Percentiles rank a stretch among this genome's conserved stretches.
phyloP scores from a whole-genome alignment of 2,797 vertebrate species.

The Chaenodraco wilsoni region DNA sequence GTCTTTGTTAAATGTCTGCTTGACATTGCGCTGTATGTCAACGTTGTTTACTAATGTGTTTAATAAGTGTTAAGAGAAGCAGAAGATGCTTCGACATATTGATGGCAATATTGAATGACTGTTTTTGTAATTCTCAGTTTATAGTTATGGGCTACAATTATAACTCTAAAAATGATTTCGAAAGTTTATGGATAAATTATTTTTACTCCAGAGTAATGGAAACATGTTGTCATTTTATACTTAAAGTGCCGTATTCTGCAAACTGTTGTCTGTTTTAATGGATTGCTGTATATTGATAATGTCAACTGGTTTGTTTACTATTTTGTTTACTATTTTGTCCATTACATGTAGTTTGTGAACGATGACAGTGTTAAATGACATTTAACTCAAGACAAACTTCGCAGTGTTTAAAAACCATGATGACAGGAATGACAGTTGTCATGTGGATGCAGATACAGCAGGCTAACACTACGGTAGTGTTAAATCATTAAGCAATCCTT shows the following conservation, averaged over 20 bases:
- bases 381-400: conserved; percentile 21
- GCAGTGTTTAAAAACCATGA: conserved; percentile 15
- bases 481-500: not conserved
- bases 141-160: not conserved
- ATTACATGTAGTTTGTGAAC: not conserved
- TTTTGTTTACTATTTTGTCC: not conserved
- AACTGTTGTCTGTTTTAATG: not conserved
- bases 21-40: not conserved
- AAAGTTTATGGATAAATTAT: not conserved
- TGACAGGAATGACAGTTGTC: conserved; percentile 11
- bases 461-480: conserved; percentile 44
- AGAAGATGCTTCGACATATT: not conserved
- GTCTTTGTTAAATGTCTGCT: conserved; percentile 20
- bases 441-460: not conserved
- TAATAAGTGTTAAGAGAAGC: not conserved
- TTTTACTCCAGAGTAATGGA: not conserved
- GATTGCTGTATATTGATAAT: not conserved
- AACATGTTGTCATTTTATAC: not conserved
- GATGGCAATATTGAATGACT: not conserved
- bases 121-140: not conserved
- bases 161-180: fast-evolving
- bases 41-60: conserved; percentile 5
- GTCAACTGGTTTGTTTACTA: not conserved
- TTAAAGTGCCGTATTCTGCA: not conserved
- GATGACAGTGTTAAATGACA: not conserved